Base-by-base conservation (phyloP, 2,797 vertebrate species). In the Parambassis ranga region DNA sequence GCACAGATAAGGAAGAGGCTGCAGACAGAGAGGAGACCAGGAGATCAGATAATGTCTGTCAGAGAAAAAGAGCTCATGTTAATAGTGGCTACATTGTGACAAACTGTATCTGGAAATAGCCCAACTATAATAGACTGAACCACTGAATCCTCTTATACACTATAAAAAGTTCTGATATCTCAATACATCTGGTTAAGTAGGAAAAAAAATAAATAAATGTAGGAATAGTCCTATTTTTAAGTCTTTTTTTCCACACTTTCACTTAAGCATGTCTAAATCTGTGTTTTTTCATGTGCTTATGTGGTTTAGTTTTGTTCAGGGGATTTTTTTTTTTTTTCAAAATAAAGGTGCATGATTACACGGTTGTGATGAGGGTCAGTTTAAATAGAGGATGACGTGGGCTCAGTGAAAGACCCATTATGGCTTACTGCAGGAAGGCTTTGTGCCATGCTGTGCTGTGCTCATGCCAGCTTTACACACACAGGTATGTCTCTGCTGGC, bases 11-110 rank as follows among this genome's bases (percentile, higher is more conserved):
- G 81, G 27, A 27, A 42, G 69, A 69, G 81, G 68, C 71, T 83
- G 87, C 61, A 93, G 92, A 93, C 92, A 90, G 82, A 91, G 86
- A 90, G 90, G 91, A 93, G 92, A 91, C 91, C 73, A 65, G 51
- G 19, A 76, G 80, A 92, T 92, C 88, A 89, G 87, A 82, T 74
- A 73, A 68, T 49, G 15, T 1, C 0, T n/a, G n/a, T n/a, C n/a
- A n/a, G n/a, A n/a, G n/a, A n/a, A n/a, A n/a, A n/a, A n/a, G n/a
- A n/a, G n/a, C n/a, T n/a, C n/a, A n/a, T n/a, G n/a, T n/a, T n/a
- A n/a, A n/a, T n/a, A n/a, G n/a, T n/a, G n/a, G n/a, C n/a, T n/a
- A n/a, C n/a, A n/a, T n/a, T n/a, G n/a, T n/a, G n/a, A n/a, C n/a
- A n/a, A n/a, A n/a, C n/a, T n/a, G n/a, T n/a, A n/a, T n/a, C n/a